phyloP scores from a whole-genome alignment of 2,113 vertebrate species.

The Microcebus lehilahytsara region DNA sequence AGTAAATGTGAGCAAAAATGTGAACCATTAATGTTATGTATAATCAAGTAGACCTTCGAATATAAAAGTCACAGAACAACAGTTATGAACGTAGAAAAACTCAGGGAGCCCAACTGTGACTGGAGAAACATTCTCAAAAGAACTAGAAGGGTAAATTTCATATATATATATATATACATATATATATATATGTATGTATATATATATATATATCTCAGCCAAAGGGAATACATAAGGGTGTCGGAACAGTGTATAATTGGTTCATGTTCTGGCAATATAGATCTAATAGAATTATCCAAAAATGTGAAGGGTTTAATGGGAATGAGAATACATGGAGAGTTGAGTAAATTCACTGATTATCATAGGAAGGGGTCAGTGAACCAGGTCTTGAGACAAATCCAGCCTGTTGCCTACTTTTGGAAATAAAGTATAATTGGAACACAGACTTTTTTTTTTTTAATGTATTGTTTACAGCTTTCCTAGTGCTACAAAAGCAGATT shows the following conservation, averaged over 20 bases:
- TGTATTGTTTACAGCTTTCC: not conserved
- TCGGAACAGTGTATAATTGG: not conserved
- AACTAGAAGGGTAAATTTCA: not conserved
- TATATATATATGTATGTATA: too few relatives aligned
- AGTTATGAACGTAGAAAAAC: not conserved
- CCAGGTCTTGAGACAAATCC: not conserved
- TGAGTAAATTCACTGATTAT: not conserved
- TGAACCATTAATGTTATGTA: not conserved
- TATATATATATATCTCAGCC: not conserved
- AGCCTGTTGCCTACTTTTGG: not conserved
- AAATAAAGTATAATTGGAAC: not conserved
- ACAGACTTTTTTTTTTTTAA: not conserved
- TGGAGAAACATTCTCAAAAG: not conserved
- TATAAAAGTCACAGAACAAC: not conserved
- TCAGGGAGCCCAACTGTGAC: not conserved
- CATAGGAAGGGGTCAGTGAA: not conserved
- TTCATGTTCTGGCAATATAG: not conserved
- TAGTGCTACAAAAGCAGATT: not conserved
- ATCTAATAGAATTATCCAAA: not conserved
- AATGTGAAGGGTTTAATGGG: not conserved
- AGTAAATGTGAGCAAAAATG: not conserved
- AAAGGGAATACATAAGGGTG: not conserved
- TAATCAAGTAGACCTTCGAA: not conserved
- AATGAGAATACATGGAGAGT: not conserved
- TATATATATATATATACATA: not conserved